These are phyloP conservation scores for Paratilapia polleni DNA, from an alignment of 2,113 vertebrate species.

Conservation along the genomic window DNA sequence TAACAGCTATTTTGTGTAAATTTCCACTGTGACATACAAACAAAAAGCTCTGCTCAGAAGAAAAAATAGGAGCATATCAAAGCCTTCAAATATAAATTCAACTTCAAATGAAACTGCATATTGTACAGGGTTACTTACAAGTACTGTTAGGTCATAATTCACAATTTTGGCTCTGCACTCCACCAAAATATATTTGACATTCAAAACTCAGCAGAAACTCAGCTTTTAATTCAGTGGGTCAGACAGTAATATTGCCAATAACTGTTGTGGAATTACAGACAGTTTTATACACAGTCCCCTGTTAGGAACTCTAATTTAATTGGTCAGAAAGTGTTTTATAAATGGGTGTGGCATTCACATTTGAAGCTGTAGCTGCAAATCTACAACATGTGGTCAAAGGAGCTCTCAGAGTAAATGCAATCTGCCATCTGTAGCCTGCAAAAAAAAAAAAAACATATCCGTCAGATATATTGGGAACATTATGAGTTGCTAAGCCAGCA, in stretches of 20 bases:
- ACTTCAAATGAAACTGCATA: neutral
- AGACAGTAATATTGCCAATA: neutral
- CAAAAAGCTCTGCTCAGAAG: neutral
- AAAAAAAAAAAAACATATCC: no score
- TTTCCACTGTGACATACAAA: neutral
- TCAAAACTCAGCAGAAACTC: neutral
- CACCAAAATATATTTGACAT: neutral
- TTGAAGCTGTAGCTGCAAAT: neutral
- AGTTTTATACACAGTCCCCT: neutral
- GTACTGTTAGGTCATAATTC: neutral
- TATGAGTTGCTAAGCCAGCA: no score
- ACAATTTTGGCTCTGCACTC: neutral
- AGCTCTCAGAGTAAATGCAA: no score
- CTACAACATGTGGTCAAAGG: no score
- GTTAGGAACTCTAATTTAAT: neutral
- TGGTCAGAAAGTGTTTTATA: fast-evolving
- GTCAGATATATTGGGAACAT: no score
- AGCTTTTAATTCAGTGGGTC: neutral
- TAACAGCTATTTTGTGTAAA: neutral
- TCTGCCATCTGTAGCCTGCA: no score
- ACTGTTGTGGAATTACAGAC: neutral
- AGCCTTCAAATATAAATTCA: neutral
- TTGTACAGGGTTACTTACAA: neutral
- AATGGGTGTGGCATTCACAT: neutral
- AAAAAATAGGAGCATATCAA: neutral